Conservation (phyloP, 1,140 invertebrate species). For the Procambarus virginalis region DNA sequence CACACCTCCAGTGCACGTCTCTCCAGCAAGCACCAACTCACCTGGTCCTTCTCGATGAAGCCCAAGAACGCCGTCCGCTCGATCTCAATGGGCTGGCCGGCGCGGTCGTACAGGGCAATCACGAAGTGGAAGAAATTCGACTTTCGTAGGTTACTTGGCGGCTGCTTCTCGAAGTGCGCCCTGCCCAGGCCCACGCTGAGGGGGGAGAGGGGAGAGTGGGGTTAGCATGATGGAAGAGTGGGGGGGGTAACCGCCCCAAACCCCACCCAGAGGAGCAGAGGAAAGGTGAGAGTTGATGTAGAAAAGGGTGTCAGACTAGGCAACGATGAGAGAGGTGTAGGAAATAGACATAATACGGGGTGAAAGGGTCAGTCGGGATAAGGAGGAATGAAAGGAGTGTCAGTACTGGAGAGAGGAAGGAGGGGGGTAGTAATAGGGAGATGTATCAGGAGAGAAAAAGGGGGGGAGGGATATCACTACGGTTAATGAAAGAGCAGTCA, state of each 20-base stretch:
- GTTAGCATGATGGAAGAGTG: neutral
- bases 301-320: too few relatives aligned
- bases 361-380: too few relatives aligned
- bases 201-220: slow-evolving; percentile 71
- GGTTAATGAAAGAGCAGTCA: too few relatives aligned
- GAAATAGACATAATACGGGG: too few relatives aligned
- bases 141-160: slow-evolving; percentile 98
- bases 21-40: slow-evolving; percentile 75
- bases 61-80: slow-evolving; percentile 98
- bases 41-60: slow-evolving; percentile 99
- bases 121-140: slow-evolving; percentile 99
- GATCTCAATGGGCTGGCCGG: slow-evolving; percentile 97
- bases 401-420: too few relatives aligned
- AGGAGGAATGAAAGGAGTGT: too few relatives aligned
- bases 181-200: slow-evolving; percentile 92
- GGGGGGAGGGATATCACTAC: too few relatives aligned
- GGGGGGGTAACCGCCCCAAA: too few relatives aligned
- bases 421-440: neutral
- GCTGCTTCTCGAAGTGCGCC: slow-evolving; percentile 99
- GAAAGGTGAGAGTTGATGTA: neutral
- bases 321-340: too few relatives aligned
- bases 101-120: slow-evolving; percentile 97
- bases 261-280: neutral
- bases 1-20: too few relatives aligned
- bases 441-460: neutral